Evolutionary conservation across 2,113 vertebrate species (phyloP).

Genomic region (Passer montanus): DNA sequence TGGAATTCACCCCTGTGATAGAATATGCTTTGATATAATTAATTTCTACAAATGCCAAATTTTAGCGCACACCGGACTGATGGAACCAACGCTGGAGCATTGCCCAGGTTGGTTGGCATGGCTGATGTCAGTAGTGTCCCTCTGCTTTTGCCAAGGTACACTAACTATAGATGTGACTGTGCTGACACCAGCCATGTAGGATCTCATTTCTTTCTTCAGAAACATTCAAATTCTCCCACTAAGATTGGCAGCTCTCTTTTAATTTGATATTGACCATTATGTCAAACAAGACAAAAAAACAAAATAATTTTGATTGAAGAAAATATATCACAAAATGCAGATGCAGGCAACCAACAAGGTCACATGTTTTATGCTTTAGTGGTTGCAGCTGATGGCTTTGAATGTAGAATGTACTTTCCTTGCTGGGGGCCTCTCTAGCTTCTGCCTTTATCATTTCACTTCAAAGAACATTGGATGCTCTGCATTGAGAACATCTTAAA

Average conservation of each 20-base stretch:
- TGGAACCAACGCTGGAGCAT: background rate
- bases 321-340: background rate
- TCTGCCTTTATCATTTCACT: background rate
- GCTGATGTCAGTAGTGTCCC: background rate
- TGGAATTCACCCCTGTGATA: background rate
- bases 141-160: background rate
- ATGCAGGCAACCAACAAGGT: background rate
- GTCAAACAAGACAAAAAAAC: background rate
- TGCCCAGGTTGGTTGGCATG: background rate
- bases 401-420: background rate
- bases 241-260: background rate
- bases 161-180: background rate
- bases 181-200: background rate
- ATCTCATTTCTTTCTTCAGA: background rate
- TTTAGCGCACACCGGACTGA: background rate
- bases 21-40: background rate
- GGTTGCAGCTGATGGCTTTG: background rate
- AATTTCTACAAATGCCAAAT: background rate
- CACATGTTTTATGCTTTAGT: background rate
- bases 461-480: conserved; percentile 6
- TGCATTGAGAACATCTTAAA: background rate
- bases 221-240: background rate
- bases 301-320: background rate
- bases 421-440: background rate
- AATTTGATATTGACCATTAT: background rate